Evolutionary conservation across 2,888 invertebrate genomes (phyloP), one percentile per base, ranked within the genome.

Genomic region (Cactoblastis cactorum): DNA sequence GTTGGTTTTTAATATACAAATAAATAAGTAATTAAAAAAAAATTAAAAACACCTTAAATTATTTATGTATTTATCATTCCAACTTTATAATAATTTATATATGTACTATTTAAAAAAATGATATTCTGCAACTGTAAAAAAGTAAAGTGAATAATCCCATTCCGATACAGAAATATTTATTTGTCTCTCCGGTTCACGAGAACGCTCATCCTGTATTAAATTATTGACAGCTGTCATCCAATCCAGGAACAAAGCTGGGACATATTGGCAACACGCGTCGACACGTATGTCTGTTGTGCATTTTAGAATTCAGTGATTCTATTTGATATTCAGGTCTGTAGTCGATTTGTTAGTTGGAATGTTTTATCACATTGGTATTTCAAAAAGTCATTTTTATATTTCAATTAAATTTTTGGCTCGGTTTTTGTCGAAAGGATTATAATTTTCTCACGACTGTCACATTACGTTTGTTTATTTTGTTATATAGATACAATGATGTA

Each of bases 171-270:
- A 43, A 43, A 43, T 43, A 43, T 43, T 43, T 43, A 43, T 43
- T 43, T 32, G 43, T 43, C 22, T 43, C 43, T 15, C 17, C 43
- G 11, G 28, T 43, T 43, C 43, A 28, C 32, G 43, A 28, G 43
- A 28, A 43, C 22, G 24, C 43, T 43, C 43, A 43, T 43, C 43
- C 43, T 43, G 43, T 43, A 43, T 43, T 43, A 43, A 43, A 43
- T 43, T 43, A 43, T 43, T 43, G 43, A 43, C 43, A 43, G 43
- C 43, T 43, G 43, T 43, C 43, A 43, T 28, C 28, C 28, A 28
- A 28, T 17, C 11, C 37, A 15, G 11, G 28, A 3, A 32, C 17
- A 28, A 43, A 43, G 28, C 43, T 5, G 43, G 43, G 43, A 43
- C 43, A 28, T 43, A 43, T 43, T 43, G 43, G 43, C 43, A 28